Evolutionary conservation across 1,140 invertebrate species (phyloP), one percentile per base, ranked within the genome.

Genomic region (Riptortus pedestris): DNA sequence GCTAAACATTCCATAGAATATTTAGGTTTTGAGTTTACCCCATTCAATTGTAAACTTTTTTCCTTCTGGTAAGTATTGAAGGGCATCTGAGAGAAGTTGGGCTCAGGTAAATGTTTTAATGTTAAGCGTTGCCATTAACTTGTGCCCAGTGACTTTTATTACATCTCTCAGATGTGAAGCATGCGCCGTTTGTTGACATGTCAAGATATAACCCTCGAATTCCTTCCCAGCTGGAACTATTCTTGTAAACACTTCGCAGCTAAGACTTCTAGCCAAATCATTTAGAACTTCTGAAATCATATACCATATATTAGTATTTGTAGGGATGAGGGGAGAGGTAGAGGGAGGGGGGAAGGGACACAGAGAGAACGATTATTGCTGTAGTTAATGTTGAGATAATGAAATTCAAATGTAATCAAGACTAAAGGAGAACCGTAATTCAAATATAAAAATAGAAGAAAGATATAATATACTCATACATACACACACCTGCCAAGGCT

Each of bases 121-220:
- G 14, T 55, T 55, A 4, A 55, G 51, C 4, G 51, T 55, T 1
- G 51, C 51, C 51, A 55, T 55, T 12, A 55, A 24, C 24, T 55
- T 55, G 51, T 55, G 51, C 0, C 51, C 51, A 18, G 51, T 55
- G 1, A 55, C 51, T 26, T 55, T 55, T 18, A 83, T 80, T 66
- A 83, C 74, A 59, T 79, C 79, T 68, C 78, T 80, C 9, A 84
- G 79, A 65, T 81, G 79, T 71, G 82, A 81, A 7, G 81, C 82
- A 52, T 81, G 79, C 69, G 64, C 62, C 7, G 69, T 67, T 28
- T 69, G 65, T 51, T 69, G 69, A 62, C 70, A 71, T 2, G 58
- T 67, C 16, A 70, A 60, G 12, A 70, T 65, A 61, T 70, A 70
- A 11, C 62, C 58, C 55, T 69, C 60, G 43, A 65, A 69, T 65